Evolutionary conservation across 2,888 invertebrate genomes (phyloP).

Genomic region (Listrodromus nycthemerus): DNA sequence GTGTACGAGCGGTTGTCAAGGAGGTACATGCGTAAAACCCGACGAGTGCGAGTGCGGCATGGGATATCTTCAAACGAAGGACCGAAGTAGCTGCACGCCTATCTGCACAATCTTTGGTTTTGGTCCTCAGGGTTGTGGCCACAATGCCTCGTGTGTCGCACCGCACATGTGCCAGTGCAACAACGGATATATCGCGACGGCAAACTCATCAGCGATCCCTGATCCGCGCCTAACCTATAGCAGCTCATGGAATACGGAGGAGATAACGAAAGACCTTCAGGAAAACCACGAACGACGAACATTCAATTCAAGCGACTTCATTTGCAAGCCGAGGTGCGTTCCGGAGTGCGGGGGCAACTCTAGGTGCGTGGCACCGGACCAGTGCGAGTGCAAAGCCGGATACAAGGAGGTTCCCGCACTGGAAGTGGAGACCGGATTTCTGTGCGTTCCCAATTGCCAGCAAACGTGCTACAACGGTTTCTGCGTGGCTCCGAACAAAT

Average conservation of each 20-base stretch:
- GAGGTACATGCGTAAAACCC: slow-evolving; percentile 84
- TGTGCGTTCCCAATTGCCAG: slow-evolving; percentile 62
- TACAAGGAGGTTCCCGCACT: slow-evolving; percentile 8
- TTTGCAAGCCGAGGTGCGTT: slow-evolving; percentile 57
- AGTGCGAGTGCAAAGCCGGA: slow-evolving; percentile 49
- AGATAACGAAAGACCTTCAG: background rate
- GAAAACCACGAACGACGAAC: background rate
- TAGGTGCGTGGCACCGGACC: slow-evolving; percentile 42
- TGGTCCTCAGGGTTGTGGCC: slow-evolving; percentile 37
- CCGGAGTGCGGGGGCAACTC: slow-evolving; percentile 49
- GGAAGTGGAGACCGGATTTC: slow-evolving; percentile 20
- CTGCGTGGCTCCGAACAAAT: slow-evolving; percentile 63
- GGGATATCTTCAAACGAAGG: slow-evolving; percentile 78
- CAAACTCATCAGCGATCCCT: background rate
- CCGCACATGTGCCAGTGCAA: slow-evolving; percentile 55
- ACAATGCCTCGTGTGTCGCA: slow-evolving; percentile 35
- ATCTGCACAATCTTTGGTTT: slow-evolving; percentile 19
- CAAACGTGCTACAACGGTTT: slow-evolving; percentile 51
- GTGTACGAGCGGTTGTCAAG: slow-evolving; percentile 81
- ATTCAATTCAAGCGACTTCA: background rate
- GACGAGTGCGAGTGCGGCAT: slow-evolving; percentile 77
- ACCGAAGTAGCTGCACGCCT: slow-evolving; percentile 41
- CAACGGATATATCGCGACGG: slow-evolving; percentile 44
- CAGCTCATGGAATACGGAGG: background rate
- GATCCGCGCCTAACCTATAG: background rate